Conservation (phyloP, 1,140 invertebrate species). For the Hycleus phaleratus region DNA sequence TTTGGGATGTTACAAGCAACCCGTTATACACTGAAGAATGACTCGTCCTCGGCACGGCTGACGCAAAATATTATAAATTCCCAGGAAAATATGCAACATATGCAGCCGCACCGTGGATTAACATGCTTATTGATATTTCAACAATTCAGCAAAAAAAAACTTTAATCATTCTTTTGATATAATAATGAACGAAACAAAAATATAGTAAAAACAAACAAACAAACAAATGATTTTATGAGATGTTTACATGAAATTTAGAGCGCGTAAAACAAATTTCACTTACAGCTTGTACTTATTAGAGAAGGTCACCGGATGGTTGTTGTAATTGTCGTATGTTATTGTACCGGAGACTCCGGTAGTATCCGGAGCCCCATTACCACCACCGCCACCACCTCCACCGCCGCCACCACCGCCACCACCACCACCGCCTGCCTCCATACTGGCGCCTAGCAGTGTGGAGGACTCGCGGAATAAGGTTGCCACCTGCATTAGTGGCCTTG, state of each 20-base stretch:
- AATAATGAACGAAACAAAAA: no score
- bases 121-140: no score
- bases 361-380: conserved; percentile 33
- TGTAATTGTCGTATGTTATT: conserved; percentile 37
- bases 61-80: no score
- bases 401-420: conserved; percentile 24
- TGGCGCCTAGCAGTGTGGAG: conserved; percentile 57
- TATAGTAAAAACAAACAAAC: no score
- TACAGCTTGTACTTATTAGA: conserved; percentile 41
- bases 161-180: no score
- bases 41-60: conserved; percentile 5
- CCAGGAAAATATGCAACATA: no score
- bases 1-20: conserved; percentile 20
- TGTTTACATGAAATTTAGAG: conserved; percentile 24
- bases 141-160: no score
- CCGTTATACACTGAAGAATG: conserved; percentile 20
- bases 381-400: conserved; percentile 13
- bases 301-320: conserved; percentile 35
- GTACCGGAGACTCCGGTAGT: conserved; percentile 30
- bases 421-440: conserved; percentile 46
- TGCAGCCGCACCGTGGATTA: no score
- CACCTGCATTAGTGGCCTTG: conserved; percentile 51
- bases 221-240: not conserved
- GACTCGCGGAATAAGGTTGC: conserved; percentile 62
- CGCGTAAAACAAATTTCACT: conserved; percentile 19